Base-by-base conservation (phyloP, 1,140 invertebrate genomes). In the Rhizoglyphus robini region DNA sequence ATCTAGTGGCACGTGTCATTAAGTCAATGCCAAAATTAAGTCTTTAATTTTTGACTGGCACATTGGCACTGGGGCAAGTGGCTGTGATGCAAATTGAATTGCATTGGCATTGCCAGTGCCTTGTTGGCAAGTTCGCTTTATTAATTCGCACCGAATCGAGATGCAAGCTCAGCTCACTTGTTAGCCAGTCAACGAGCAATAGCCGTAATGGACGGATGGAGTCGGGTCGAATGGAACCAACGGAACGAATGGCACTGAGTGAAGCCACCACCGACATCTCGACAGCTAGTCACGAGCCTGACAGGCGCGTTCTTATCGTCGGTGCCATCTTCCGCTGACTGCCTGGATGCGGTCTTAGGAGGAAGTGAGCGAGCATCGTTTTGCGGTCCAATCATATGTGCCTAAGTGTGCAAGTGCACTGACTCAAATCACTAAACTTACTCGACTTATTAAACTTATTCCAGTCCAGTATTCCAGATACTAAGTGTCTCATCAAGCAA, bases 1-100 rank as follows among this genome's bases (percentile, higher is more conserved):
- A 54, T 54, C 51, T 54, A 54, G 51, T 54, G 51, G 51, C 51
- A 54, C 51, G 51, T 54, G 51, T 54, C 51, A 54, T 54, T 54
- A 54, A 54, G 51, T 54, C 51, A 54, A 54, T 54, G 51, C 51
- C 51, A 20, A 54, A 54, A 54, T 54, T 54, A 54, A 54, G 51
- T 54, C 51, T 54, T 54, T 54, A 54, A 54, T 54, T 54, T 54
- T 54, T 54, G 51, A 54, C 51, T 54, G 8, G 8, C 51, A 46
- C 41, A 46, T 46, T 23, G 41, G 23, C n/a, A n/a, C n/a, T n/a
- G n/a, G n/a, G n/a, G n/a, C n/a, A n/a, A n/a, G n/a, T n/a, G n/a
- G n/a, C n/a, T 32, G 23, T 25, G 51, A 54, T 54, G 51, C 51
- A 54, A 54, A 54, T 54, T 54, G 51, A 54, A 54, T 54, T 32